phyloP scores from a whole-genome alignment of 2,888 invertebrate genomes.

The Quadriops clusia region DNA sequence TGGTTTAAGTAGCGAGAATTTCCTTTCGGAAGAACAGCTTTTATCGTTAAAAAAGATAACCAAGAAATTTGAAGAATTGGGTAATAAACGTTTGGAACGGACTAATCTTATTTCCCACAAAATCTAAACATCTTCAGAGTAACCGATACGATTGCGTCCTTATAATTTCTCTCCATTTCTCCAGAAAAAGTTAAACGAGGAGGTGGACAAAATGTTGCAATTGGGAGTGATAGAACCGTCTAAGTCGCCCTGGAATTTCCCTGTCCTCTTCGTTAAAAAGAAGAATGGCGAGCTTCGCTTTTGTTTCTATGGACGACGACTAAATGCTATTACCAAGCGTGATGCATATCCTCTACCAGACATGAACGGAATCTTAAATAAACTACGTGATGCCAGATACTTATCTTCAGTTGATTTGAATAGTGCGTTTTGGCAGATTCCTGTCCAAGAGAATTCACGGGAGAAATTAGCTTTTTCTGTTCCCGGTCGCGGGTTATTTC shows the following conservation, averaged over 20 bases:
- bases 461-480: conserved; percentile 22
- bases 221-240: too few species aligned
- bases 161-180: too few species aligned
- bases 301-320: conserved; percentile 20
- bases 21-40: too few species aligned
- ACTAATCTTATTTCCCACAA: too few species aligned
- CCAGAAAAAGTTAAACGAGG: too few species aligned
- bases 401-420: conserved; percentile 18
- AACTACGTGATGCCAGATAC: conserved; percentile 17
- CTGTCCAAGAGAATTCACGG: conserved; percentile 20
- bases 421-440: conserved; percentile 21
- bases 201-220: too few species aligned
- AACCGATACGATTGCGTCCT: too few species aligned
- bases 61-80: too few species aligned
- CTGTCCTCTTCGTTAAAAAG: conserved; percentile 20
- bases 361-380: conserved; percentile 18
- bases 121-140: too few species aligned
- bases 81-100: too few species aligned
- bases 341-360: conserved; percentile 21
- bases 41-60: too few species aligned
- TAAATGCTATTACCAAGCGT: conserved; percentile 19
- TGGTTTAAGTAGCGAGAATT: too few species aligned
- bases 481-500: conserved; percentile 18
- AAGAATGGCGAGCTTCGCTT: conserved; percentile 16
- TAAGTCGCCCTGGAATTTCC: conserved; percentile 22